Base-by-base conservation (phyloP, 1,140 invertebrate genomes). In the Andricus grossulariae region DNA sequence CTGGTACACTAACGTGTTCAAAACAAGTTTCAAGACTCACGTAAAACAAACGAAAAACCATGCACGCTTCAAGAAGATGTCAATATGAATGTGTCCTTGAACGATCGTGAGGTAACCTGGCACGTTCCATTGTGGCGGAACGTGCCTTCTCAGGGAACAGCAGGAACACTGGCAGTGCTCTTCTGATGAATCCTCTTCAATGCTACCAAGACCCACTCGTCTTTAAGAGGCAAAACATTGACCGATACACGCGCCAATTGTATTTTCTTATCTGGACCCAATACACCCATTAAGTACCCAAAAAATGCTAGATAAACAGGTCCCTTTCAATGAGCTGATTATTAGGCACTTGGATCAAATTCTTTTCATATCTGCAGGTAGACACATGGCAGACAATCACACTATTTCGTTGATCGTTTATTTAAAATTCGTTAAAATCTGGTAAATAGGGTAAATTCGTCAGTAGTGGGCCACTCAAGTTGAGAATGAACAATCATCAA, bases 41-140 rank as follows among this genome's bases (percentile, higher is more conserved):
- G 79, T 82, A 81, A 85, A 88, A 85, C 74, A 85, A 85, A 82
- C 84, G 80, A 74, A 81, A 74, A 80, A 75, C 74, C 39, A 80
- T 70, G 49, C 82, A 86, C 77, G 81, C 80, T 83, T 79, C 60
- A 82, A 79, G 66, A 66, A 84, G 82, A 86, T 86, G 85, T 88
- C 85, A 89, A 88, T 88, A 88, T 80, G 81, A 83, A 79, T 79
- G 71, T 82, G 84, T 54, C 87, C 87, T 89, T 88, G 87, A 80
- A 73, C 49, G 77, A 73, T 57, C 50, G 76, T 79, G 79, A 84
- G 77, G 79, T 76, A 74, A 78, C 72, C 72, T 80, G 79, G 85
- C 88, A 89, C 88, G 88, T 89, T 82, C 79, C 76, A 72, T 75
- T 71, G 72, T 73, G 77, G 73, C 72, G 50, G 72, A 81, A 85